phyloP scores from a whole-genome alignment of 2,888 invertebrate genomes.

The Minunthozetes semirufus region DNA sequence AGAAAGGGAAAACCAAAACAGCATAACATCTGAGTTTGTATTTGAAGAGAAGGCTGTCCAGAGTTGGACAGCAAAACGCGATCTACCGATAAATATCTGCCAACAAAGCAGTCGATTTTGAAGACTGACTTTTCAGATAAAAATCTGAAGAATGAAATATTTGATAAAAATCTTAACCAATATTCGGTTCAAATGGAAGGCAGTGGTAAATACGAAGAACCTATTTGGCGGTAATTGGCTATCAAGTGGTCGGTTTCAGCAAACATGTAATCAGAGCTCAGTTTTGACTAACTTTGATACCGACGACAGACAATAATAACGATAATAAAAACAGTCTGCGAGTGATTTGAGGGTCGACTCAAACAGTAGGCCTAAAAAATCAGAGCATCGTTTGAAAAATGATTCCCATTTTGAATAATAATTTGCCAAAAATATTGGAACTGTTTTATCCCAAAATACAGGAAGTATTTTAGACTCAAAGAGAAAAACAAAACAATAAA shows the following conservation, averaged over 20 bases:
- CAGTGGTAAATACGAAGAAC: not conserved
- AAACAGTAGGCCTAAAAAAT: no score
- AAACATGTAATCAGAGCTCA: conserved; percentile 3
- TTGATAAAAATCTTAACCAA: not conserved
- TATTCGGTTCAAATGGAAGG: not conserved
- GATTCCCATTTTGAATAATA: not conserved
- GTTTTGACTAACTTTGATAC: not conserved
- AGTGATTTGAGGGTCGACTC: not conserved
- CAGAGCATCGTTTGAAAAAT: not conserved
- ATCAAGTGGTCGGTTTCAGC: not conserved
- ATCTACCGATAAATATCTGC: conserved; percentile 23
- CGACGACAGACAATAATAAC: conserved; percentile 16
- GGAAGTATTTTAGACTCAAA: not conserved
- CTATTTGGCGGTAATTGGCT: conserved; percentile 3
- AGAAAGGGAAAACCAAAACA: not conserved
- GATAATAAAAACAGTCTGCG: not conserved
- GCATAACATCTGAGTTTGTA: not conserved
- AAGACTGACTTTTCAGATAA: not conserved
- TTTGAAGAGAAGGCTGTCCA: not conserved
- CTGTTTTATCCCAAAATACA: not conserved
- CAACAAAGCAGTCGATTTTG: not conserved
- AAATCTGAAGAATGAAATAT: not conserved
- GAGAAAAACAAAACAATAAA: no score
- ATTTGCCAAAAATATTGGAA: not conserved
- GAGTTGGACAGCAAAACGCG: not conserved